phyloP scores from a whole-genome alignment of 2,113 vertebrate genomes.

The Poeciliopsis prolifica region DNA sequence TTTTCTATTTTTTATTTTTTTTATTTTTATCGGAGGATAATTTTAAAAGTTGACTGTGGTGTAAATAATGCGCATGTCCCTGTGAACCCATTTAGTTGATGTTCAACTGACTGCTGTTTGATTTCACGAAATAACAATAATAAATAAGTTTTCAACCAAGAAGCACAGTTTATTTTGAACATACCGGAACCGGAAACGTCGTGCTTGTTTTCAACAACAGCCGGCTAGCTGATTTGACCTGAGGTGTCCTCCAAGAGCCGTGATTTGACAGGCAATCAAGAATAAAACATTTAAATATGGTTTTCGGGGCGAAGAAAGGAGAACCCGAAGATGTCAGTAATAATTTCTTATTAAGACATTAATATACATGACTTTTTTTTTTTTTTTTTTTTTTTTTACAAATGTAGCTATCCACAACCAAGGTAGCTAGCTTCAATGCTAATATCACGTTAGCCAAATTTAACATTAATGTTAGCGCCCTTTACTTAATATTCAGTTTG shows the following conservation, averaged over 20 bases:
- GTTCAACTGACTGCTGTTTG: no score
- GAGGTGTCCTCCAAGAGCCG: conserved; percentile 55
- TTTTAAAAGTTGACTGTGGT: not conserved
- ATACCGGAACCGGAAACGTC: not conserved
- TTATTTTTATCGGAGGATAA: not conserved
- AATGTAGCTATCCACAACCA: conserved; percentile 23
- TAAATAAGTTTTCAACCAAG: no score
- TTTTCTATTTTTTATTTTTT: not conserved
- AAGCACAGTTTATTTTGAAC: conserved; percentile 42
- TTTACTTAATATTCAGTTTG: not conserved
- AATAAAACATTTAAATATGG: conserved; percentile 63
- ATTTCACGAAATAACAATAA: no score
- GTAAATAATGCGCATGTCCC: not conserved
- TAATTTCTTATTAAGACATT: not conserved
- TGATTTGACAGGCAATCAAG: conserved; percentile 13
- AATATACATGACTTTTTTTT: not conserved
- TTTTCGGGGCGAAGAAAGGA: conserved; percentile 79
- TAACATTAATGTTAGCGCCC: not conserved
- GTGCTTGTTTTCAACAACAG: not conserved
- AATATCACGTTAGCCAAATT: conserved; percentile 11
- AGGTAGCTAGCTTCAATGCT: not conserved
- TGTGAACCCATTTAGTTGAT: not conserved
- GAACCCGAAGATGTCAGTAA: conserved; percentile 75
- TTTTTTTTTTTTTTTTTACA: not conserved
- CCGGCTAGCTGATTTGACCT: conserved; percentile 34